Percentiles rank a stretch among this genome's conserved stretches.
Conservation (phyloP, 2,888 invertebrate species). For the Dexiosoma caninum region DNA sequence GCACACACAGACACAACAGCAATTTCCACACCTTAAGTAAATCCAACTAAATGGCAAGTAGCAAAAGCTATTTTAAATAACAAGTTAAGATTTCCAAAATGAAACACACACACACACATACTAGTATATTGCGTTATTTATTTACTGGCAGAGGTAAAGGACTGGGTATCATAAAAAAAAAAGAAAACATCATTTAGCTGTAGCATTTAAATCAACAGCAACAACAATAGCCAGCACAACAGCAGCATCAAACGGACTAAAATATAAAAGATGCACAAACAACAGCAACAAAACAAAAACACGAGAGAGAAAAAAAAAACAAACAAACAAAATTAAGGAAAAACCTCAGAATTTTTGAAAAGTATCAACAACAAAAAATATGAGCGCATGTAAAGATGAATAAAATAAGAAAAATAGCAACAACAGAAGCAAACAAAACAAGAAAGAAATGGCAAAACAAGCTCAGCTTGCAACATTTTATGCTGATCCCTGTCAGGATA, state of each 20-base stretch:
- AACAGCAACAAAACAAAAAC: slow-evolving; percentile 19
- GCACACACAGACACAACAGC: slow-evolving; percentile 37
- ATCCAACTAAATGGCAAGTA: slow-evolving; percentile 48
- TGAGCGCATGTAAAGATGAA: slow-evolving; percentile 57
- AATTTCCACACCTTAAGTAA: slow-evolving; percentile 67
- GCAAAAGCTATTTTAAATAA: slow-evolving; percentile 52
- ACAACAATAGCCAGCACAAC: slow-evolving; percentile 52
- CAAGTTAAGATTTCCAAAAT: slow-evolving; percentile 26
- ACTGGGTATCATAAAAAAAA: not conserved
- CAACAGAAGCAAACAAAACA: slow-evolving; percentile 46
- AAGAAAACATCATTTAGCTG: slow-evolving; percentile 31
- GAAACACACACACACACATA: not conserved
- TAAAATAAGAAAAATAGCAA: slow-evolving; percentile 55
- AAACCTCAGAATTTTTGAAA: slow-evolving; percentile 64
- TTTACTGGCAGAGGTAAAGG: not conserved
- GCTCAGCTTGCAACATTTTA: slow-evolving; percentile 77
- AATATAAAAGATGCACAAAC: slow-evolving; percentile 44
- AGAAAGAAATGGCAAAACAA: slow-evolving; percentile 58
- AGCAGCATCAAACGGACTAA: slow-evolving; percentile 46
- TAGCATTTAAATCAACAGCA: slow-evolving; percentile 55
- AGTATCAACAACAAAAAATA: slow-evolving; percentile 58
- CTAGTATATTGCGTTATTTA: not conserved
- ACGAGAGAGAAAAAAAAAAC: slow-evolving; percentile 24
- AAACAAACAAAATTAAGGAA: slow-evolving; percentile 44
- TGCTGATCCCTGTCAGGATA: slow-evolving; percentile 77